Percentiles rank a stretch among this genome's conserved stretches.
These are phyloP conservation scores for Cotesia chilonis DNA, from an alignment of 1,140 invertebrate species.

Conservation along the genomic window DNA sequence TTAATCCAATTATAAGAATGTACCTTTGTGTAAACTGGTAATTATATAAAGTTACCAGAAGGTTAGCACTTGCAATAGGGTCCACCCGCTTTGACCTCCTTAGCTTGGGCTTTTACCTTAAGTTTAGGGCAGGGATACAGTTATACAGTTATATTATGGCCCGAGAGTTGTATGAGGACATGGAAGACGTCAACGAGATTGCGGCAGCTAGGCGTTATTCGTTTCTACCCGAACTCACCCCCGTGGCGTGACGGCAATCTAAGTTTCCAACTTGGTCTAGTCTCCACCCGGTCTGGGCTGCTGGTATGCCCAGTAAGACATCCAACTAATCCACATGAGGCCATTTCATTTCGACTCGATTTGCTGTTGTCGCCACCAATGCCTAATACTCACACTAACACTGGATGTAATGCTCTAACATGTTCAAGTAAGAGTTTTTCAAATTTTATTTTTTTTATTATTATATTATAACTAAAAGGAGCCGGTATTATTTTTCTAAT, in stretches of 20 bases:
- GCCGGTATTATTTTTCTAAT: too few relatives aligned
- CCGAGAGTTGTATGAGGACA: not conserved
- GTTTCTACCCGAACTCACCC: constrained; percentile 16
- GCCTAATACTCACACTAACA: not conserved
- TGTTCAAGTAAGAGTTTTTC: too few relatives aligned
- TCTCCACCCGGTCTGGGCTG: constrained; percentile 22
- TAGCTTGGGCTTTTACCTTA: not conserved
- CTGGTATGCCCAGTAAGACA: constrained; percentile 30
- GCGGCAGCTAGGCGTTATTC: not conserved
- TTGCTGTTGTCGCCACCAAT: not conserved
- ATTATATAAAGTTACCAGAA: not conserved
- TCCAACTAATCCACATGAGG: constrained; percentile 31
- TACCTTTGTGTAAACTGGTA: not conserved
- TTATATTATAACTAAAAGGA: too few relatives aligned
- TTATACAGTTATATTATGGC: too few relatives aligned
- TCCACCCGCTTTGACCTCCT: not conserved
- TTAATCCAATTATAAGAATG: too few relatives aligned
- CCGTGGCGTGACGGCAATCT: constrained; percentile 48
- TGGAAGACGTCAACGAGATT: constrained; percentile 32
- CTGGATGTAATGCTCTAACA: too few relatives aligned
- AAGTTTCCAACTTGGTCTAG: constrained; percentile 43
- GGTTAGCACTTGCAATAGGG: constrained; percentile 11
- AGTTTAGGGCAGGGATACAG: not conserved
- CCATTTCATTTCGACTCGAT: constrained; percentile 29
- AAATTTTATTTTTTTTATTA: too few relatives aligned